A percentile compares a stretch with the other conserved stretches of the same genome.
Conservation (phyloP, 2,113 vertebrate genomes). For the Scalopus aquaticus region DNA sequence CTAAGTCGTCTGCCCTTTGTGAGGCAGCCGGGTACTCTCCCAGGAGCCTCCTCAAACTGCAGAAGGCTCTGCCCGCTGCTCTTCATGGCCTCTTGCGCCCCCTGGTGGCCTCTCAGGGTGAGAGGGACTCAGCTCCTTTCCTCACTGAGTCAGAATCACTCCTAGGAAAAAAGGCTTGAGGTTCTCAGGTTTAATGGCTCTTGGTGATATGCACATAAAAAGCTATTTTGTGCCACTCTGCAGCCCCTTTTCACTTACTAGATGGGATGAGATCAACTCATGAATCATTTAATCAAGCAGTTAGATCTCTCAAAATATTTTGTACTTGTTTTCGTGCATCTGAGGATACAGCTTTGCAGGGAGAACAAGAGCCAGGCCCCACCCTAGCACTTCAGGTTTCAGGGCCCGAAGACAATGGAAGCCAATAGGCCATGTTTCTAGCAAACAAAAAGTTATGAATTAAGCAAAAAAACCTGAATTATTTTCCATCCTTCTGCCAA, state of each 20-base stretch:
- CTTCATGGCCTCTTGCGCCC: background rate
- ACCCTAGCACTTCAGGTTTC: background rate
- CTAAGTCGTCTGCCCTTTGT: background rate
- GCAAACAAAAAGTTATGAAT: background rate
- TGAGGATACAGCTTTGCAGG: background rate
- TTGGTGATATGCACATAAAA: background rate
- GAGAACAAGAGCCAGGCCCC: background rate
- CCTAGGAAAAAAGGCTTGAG: background rate
- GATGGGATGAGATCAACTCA: background rate
- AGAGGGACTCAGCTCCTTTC: background rate
- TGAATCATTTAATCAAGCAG: background rate
- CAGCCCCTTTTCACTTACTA: background rate
- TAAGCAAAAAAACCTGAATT: background rate
- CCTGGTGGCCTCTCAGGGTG: background rate
- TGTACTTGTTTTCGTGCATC: background rate
- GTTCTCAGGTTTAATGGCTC: background rate
- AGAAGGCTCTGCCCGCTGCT: rapidly evolving
- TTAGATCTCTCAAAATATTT: background rate
- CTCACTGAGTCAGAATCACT: background rate
- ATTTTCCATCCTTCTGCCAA: background rate
- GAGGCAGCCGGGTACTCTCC: background rate
- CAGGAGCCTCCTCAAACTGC: background rate
- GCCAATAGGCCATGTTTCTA: background rate
- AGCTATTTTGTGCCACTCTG: background rate
- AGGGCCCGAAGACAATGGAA: background rate